Percentiles rank a stretch among this genome's conserved stretches.
Conservation (phyloP, 2,888 invertebrate species). For the Caenorhabditis doughertyi region DNA sequence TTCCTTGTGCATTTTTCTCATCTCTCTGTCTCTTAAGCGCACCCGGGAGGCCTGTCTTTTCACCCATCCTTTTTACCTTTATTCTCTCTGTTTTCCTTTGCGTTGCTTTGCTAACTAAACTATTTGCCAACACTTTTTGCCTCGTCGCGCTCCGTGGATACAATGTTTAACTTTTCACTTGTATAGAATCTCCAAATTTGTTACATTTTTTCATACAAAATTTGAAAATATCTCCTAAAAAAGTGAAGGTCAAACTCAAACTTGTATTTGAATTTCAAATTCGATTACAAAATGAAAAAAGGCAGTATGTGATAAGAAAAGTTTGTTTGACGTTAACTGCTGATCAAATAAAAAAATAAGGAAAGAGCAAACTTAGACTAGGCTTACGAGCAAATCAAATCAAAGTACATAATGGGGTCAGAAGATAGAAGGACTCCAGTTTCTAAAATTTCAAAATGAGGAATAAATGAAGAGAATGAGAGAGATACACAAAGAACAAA, state of each 20-base stretch:
- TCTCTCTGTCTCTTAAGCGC: constrained; percentile 49
- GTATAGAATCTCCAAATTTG: constrained; percentile 54
- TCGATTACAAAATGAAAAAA: not conserved
- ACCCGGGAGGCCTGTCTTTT: constrained; percentile 16
- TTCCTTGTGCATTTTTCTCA: constrained; percentile 38
- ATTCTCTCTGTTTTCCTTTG: constrained; percentile 53
- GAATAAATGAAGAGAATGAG: not conserved
- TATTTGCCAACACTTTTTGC: constrained; percentile 67
- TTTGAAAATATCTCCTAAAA: not conserved
- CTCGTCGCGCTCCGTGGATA: constrained; percentile 49
- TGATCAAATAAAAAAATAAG: constrained; percentile 42
- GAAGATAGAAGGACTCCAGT: not conserved
- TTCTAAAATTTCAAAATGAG: not conserved
- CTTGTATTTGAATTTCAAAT: constrained; percentile 13
- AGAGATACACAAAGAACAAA: not conserved
- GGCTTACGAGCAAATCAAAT: constrained; percentile 31
- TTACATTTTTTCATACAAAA: constrained; percentile 27
- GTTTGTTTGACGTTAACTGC: constrained; percentile 54
- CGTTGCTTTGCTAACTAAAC: constrained; percentile 57
- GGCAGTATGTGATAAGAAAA: constrained; percentile 29
- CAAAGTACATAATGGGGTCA: constrained; percentile 16
- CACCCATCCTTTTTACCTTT: constrained; percentile 19
- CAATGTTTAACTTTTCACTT: constrained; percentile 62
- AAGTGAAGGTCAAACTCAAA: not conserved
- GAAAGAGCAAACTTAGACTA: constrained; percentile 49